These are phyloP conservation scores for Petrolisthes cinctipes DNA, from an alignment of 2,888 invertebrate genomes.

Conservation along the genomic window DNA sequence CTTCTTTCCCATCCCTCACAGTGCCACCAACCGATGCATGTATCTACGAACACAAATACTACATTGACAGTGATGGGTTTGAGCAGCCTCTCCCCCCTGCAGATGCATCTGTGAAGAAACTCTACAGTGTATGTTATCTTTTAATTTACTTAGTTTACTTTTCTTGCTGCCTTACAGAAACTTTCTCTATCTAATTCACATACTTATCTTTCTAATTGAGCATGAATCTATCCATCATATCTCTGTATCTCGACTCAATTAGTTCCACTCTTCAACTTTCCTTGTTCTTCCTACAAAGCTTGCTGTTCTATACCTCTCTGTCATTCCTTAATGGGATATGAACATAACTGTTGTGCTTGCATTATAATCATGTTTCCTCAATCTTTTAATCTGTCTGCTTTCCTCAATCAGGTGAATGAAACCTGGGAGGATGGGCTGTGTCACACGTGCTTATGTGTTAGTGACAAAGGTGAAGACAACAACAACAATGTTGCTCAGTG, in stretches of 20 bases:
- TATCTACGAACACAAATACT: constrained; percentile 72
- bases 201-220: no score
- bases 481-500: constrained; percentile 67
- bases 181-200: no score
- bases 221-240: no score
- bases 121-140: constrained; percentile 72
- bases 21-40: constrained; percentile 78
- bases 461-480: constrained; percentile 70
- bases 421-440: constrained; percentile 82
- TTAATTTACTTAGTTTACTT: not conserved
- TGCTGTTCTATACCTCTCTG: no score
- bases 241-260: no score
- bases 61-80: constrained; percentile 16
- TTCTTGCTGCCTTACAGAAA: no score
- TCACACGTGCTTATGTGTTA: constrained; percentile 75
- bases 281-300: no score
- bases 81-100: constrained; percentile 64
- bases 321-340: no score
- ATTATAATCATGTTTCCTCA: not conserved
- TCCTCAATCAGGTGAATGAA: constrained; percentile 72
- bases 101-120: constrained; percentile 72
- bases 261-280: no score
- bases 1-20: constrained; percentile 68
- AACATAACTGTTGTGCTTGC: not conserved
- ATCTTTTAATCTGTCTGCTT: no score